Conservation (phyloP, 2,797 vertebrate species). For the Lagodon rhomboides region DNA sequence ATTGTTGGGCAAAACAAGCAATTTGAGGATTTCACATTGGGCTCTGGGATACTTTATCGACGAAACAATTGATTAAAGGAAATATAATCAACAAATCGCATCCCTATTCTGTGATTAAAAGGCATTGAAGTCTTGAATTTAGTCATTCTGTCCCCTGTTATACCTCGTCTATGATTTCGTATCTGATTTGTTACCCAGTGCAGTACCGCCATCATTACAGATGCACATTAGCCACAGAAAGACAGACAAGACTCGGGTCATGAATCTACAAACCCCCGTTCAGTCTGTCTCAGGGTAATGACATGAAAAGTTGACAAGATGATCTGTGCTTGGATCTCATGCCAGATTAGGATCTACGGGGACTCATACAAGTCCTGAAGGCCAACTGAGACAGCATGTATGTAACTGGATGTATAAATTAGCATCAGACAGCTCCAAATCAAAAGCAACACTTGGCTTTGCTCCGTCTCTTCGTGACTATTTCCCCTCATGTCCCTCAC, state of each 20-base stretch:
- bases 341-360: slow-evolving; percentile 17
- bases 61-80: neutral
- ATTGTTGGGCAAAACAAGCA: neutral
- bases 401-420: neutral
- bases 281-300: slow-evolving; percentile 21
- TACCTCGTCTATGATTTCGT: neutral
- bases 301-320: slow-evolving; percentile 25
- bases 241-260: neutral
- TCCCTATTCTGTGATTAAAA: neutral
- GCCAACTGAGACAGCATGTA: neutral
- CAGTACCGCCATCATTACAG: neutral
- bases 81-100: neutral
- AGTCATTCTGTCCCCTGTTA: neutral
- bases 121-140: neutral
- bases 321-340: neutral
- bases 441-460: neutral
- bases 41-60: neutral
- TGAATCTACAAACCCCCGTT: neutral
- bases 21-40: neutral
- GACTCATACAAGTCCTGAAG: neutral
- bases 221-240: neutral
- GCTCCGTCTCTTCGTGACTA: neutral
- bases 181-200: neutral
- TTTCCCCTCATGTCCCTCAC: neutral
- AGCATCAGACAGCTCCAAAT: slow-evolving; percentile 14